Percentiles rank a stretch among this genome's conserved stretches.
Evolutionary conservation across 2,888 invertebrate genomes (phyloP).

Genomic region (Sabatieria punctata): DNA sequence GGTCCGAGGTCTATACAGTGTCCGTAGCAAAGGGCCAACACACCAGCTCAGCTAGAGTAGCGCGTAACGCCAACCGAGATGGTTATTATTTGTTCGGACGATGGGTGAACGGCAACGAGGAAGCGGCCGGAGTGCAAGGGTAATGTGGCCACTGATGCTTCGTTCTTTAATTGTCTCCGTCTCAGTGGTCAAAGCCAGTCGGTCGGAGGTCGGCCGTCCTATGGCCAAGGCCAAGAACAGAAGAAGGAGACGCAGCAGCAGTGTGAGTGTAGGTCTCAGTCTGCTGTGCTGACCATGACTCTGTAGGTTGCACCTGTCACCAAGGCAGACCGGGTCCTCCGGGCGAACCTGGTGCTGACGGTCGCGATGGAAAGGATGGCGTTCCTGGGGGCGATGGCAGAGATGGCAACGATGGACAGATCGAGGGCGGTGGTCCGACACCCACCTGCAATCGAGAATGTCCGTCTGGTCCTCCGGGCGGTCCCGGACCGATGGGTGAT

Average conservation of each 20-base stretch:
- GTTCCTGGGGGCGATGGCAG: background rate
- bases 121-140: background rate
- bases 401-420: background rate
- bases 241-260: no score
- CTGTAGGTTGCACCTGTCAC: background rate
- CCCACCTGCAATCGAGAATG: slow-evolving; percentile 17
- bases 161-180: no score
- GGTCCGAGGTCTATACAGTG: slow-evolving; percentile 24
- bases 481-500: slow-evolving; percentile 19
- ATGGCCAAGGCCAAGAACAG: no score
- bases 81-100: slow-evolving; percentile 7
- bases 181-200: no score
- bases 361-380: background rate
- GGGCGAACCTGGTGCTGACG: background rate
- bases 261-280: no score
- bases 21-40: slow-evolving; percentile 18
- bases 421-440: background rate
- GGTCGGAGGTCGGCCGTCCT: no score
- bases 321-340: background rate
- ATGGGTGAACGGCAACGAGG: background rate
- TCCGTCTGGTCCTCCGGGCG: slow-evolving; percentile 21
- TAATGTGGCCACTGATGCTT: no score
- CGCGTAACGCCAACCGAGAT: slow-evolving; percentile 12
- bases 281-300: no score
- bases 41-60: slow-evolving; percentile 15